Evolutionary conservation across 2,888 invertebrate species (phyloP).

Genomic region (Mimas tiliae): DNA sequence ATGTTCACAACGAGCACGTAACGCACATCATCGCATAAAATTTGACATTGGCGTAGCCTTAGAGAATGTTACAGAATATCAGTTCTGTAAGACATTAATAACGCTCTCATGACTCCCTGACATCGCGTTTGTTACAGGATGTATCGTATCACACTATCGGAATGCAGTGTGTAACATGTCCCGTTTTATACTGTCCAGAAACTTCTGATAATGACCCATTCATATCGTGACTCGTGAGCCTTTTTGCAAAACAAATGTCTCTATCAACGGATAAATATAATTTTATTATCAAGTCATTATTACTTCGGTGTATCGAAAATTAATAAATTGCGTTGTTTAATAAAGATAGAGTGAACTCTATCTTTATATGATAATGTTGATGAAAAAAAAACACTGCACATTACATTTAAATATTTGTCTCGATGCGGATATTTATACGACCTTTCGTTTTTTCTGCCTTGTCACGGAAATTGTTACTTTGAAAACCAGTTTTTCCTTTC

Average conservation of each 20-base stretch:
- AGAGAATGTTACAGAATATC: no score
- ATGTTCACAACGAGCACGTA: no score
- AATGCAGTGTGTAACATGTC: not conserved
- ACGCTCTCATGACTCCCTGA: no score
- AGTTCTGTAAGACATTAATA: not conserved
- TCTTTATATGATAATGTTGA: no score
- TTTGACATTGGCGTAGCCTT: no score
- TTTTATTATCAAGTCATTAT: no score
- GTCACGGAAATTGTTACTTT: not conserved
- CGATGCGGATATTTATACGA: not conserved
- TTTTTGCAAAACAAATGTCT: not conserved
- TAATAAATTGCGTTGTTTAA: conserved; percentile 4
- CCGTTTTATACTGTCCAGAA: not conserved
- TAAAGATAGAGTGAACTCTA: not conserved
- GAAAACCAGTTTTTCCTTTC: not conserved
- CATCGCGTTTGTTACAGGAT: not conserved
- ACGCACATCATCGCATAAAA: no score
- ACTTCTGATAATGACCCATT: conserved; percentile 1
- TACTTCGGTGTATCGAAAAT: not conserved
- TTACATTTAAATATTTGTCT: not conserved
- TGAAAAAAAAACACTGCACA: not conserved
- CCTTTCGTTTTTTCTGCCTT: not conserved
- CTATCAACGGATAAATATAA: not conserved
- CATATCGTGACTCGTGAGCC: not conserved
- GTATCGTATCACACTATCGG: not conserved